phyloP scores from a whole-genome alignment of 2,888 invertebrate genomes.

The Carcina quercana region DNA sequence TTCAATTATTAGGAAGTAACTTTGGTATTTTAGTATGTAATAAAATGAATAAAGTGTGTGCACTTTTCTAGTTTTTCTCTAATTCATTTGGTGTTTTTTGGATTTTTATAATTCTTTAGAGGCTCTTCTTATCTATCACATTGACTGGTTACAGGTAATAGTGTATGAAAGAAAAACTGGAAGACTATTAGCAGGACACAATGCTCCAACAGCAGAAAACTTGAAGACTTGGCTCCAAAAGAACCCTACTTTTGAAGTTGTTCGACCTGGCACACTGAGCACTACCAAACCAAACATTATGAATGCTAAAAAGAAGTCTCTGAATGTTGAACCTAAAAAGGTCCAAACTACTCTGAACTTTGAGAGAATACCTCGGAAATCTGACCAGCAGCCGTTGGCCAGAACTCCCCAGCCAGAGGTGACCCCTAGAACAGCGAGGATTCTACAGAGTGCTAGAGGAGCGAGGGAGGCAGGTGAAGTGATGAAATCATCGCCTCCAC shows the following conservation, averaged over 20 bases:
- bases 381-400: slow-evolving; percentile 28
- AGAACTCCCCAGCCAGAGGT: slow-evolving; percentile 28
- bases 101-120: no score
- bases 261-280: slow-evolving; percentile 76
- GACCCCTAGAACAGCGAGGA: slow-evolving; percentile 35
- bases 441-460: slow-evolving; percentile 24
- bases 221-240: slow-evolving; percentile 88
- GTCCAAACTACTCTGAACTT: slow-evolving; percentile 69
- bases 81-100: no score
- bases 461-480: slow-evolving; percentile 31
- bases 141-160: slow-evolving; percentile 79
- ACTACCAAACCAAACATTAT: slow-evolving; percentile 51
- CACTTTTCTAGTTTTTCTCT: no score
- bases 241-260: slow-evolving; percentile 91
- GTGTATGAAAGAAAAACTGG: slow-evolving; percentile 91
- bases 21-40: no score
- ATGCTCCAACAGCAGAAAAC: slow-evolving; percentile 87
- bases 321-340: slow-evolving; percentile 38
- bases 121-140: no score
- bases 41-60: no score
- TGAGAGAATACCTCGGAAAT: slow-evolving; percentile 50
- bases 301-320: slow-evolving; percentile 38
- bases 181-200: slow-evolving; percentile 81
- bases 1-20: no score
- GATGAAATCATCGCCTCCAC: slow-evolving; percentile 26